Base-by-base conservation (phyloP, 2,113 vertebrate genomes). In the Tragelaphus scriptus region DNA sequence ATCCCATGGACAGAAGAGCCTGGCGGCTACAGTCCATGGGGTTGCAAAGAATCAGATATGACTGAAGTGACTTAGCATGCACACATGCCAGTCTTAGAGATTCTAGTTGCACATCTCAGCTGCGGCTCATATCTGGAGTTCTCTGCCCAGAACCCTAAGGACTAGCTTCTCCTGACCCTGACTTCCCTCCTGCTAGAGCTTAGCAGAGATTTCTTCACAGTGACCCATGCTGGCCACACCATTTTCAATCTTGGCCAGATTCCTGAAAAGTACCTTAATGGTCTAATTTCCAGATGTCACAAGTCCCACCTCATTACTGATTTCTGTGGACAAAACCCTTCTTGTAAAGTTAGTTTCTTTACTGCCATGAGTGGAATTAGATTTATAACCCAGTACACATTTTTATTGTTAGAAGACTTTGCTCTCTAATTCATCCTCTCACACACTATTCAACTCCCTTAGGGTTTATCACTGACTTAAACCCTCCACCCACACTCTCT, bases 31-130 rank as follows among this genome's bases (percentile, higher is more conserved):
- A 56, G 55, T 56, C 55, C 55, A 21, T 8, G 55, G 19, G 19
- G 55, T 56, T 19, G 7, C 55, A 56, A 21, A 56, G 55, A 44
- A 44, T 56, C 55, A 56, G 55, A 56, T 19, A 56, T 7, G 21
- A 19, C 55, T 56, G 19, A 21, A 56, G 55, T 21, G 19, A 56
- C 55, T 56, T 56, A 56, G 19, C 55, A 21, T 56, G 19, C 19
- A 21, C 7, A 0, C 55, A 6, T 8, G 55, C 19, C 9, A 23
- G 4, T 12, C 26, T 51, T 26, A 15, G 15, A n/a, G 10, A 30
- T 40, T 92, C 51, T 2, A 36, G 6, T 13, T 77, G 2, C 19
- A 30, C 3, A 51, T 16, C 10, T 61, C 19, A 13, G 3, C 9
- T 2, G 25, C 8, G 10, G 17, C 5, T 40, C 16, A 26, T 11